Percentiles rank a stretch among this genome's conserved stretches.
Conservation (phyloP, 2,113 vertebrate genomes). For the Sus scrofa region DNA sequence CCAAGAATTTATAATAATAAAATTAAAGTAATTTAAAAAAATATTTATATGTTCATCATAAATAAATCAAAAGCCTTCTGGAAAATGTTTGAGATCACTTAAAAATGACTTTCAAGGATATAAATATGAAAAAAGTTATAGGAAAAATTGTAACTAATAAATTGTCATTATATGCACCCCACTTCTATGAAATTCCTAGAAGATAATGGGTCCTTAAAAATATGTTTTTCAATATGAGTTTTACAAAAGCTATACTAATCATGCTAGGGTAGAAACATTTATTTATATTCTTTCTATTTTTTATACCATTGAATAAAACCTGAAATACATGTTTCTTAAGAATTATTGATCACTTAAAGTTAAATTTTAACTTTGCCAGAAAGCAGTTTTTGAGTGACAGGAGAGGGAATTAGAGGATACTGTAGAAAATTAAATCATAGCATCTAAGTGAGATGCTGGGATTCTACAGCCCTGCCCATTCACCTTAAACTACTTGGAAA, state of each 20-base stretch:
- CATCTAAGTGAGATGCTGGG: background rate
- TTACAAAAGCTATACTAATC: background rate
- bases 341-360: background rate
- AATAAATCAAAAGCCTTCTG: background rate
- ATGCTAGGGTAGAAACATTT: background rate
- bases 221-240: background rate
- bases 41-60: conserved; percentile 4
- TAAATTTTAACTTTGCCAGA: conserved; percentile 1
- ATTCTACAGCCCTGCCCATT: background rate
- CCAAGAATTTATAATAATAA: background rate
- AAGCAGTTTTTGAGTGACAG: background rate
- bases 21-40: background rate
- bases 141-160: background rate
- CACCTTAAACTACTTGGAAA: background rate
- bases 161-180: background rate
- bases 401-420: background rate
- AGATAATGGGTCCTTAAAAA: background rate
- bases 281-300: background rate
- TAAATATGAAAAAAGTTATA: background rate
- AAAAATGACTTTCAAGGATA: background rate
- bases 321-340: background rate
- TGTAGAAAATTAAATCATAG: background rate
- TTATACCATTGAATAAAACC: background rate
- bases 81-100: background rate
- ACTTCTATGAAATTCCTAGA: background rate